Base-by-base conservation (phyloP, 2,888 invertebrate genomes). In the Cyclophora albipunctata region DNA sequence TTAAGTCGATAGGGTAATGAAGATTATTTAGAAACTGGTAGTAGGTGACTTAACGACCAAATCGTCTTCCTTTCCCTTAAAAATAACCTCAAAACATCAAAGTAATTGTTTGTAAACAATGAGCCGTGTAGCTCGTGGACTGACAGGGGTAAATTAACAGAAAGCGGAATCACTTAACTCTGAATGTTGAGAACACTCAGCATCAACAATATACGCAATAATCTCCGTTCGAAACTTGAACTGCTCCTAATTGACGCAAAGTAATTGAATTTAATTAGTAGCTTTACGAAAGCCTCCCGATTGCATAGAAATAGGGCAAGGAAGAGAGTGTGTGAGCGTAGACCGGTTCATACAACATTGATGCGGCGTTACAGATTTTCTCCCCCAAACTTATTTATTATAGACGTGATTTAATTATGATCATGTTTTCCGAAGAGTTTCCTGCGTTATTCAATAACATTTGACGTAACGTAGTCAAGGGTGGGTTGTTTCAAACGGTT, bases 251-350 rank as follows among this genome's bases (percentile, higher is more conserved):
- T 61, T 57, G 53, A 56, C 55, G 57, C 54, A 43, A 62, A 58
- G 46, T 62, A 65, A 69, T 65, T 63, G 50, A 60, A 68, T 66
- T 66, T 62, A 62, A 69, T 69, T 67, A 62, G 58, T 58, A 42
- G 54, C 63, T 55, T 62, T 57, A 45, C 52, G 52, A 52, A 59
- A 59, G 54, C 59, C 54, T 51, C 50, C 50, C 46, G 52, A 59
- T 58, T 52, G 57, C 63, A 63, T 63, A 62, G 57, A 58, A 53
- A 45, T 45, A 55, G 53, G 51, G 43, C 51, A 47, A 43, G 51
- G 49, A 52, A 50, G 52, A 42, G 47, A 33, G 47, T 47, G 47
- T 34, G 46, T 43, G 44, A 43, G 43, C 37, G 5, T 5, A 37
- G 5, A 37, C 5, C 5, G 40, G 40, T 46, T 41, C 33, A 40